Evolutionary conservation across 2,113 vertebrate genomes (phyloP).

Genomic region (Nyctereutes procyonoides): DNA sequence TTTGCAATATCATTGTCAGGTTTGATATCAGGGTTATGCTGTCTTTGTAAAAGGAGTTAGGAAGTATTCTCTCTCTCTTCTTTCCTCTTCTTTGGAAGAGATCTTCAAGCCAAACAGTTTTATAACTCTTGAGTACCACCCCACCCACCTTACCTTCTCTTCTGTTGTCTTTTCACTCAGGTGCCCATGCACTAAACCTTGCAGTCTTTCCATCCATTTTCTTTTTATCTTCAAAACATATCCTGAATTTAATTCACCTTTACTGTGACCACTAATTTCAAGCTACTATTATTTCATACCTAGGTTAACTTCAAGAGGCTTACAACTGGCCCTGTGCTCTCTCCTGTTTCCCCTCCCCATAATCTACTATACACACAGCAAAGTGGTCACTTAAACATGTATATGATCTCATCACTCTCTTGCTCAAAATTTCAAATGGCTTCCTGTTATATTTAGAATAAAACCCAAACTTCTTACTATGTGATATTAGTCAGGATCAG

Average conservation of each 20-base stretch:
- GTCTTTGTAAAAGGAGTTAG: background rate
- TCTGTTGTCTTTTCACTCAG: background rate
- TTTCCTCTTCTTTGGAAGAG: background rate
- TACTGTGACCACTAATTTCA: background rate
- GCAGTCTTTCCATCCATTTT: background rate
- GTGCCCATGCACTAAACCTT: background rate
- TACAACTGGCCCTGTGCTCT: background rate
- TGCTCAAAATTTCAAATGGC: conserved; percentile 23
- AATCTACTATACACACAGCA: background rate
- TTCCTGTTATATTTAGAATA: conserved; percentile 19
- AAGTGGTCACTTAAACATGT: background rate
- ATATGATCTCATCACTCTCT: background rate
- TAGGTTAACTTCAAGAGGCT: background rate
- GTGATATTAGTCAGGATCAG: background rate
- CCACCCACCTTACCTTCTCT: background rate
- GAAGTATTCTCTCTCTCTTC: background rate
- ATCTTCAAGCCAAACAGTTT: background rate
- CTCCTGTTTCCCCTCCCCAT: background rate
- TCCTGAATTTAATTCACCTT: background rate
- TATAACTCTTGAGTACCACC: background rate
- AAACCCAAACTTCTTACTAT: background rate
- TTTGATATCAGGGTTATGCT: background rate
- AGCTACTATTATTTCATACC: background rate
- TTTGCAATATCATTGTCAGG: background rate
- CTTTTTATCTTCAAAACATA: background rate